phyloP scores from a whole-genome alignment of 2,888 invertebrate genomes.

The Aromia moschata region DNA sequence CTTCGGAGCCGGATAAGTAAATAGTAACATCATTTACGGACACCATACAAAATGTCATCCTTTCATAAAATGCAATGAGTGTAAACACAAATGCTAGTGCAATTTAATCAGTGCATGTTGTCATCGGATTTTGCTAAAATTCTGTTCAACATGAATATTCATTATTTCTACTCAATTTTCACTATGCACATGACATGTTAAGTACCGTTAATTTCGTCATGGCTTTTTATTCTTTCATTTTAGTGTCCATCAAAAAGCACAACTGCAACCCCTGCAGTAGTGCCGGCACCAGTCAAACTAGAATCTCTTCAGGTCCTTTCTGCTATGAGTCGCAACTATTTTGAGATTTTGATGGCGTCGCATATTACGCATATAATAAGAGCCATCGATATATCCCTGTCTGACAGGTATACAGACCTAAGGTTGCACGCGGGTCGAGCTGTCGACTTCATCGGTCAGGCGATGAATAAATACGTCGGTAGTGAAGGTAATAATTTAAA shows the following conservation, averaged over 20 bases:
- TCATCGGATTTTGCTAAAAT: too few relatives aligned
- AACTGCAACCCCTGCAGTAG: conserved; percentile 29
- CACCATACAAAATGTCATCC: too few relatives aligned
- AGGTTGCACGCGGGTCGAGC: conserved; percentile 76
- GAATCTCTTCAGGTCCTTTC: conserved; percentile 81
- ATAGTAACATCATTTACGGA: too few relatives aligned
- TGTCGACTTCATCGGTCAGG: conserved; percentile 74
- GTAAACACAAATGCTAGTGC: too few relatives aligned
- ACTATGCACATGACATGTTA: too few relatives aligned
- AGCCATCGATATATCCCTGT: conserved; percentile 68
- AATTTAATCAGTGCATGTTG: too few relatives aligned
- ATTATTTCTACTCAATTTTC: too few relatives aligned
- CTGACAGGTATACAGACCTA: conserved; percentile 73
- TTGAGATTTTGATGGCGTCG: conserved; percentile 66
- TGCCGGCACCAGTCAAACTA: conserved; percentile 75
- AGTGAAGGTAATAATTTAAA: conserved; percentile 63
- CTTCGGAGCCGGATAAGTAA: too few relatives aligned
- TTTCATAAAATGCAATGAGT: too few relatives aligned
- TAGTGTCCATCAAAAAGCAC: conserved; percentile 8
- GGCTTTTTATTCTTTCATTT: too few relatives aligned
- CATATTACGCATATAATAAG: conserved; percentile 70
- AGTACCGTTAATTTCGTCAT: too few relatives aligned
- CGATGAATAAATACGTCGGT: conserved; percentile 64
- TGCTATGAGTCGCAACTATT: conserved; percentile 70
- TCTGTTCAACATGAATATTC: too few relatives aligned